These are phyloP conservation scores for Chymomyza amoena DNA, from an alignment of 2,888 invertebrate genomes.

Conservation along the genomic window DNA sequence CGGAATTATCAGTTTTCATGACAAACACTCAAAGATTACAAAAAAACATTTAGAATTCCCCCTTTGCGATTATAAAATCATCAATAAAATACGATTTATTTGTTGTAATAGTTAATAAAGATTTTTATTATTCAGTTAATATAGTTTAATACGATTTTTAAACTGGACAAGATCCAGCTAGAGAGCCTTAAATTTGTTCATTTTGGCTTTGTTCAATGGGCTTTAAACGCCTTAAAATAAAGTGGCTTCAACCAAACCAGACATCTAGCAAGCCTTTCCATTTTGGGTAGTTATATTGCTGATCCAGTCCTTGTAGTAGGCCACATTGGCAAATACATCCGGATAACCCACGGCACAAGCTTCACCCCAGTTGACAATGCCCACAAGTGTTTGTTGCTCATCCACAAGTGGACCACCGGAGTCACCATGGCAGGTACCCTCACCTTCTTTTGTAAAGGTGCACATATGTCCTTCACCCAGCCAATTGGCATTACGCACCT, in stretches of 20 bases:
- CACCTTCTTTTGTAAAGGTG: constrained; percentile 80
- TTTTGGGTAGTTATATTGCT: constrained; percentile 45
- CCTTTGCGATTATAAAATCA: not conserved
- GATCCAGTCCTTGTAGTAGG: constrained; percentile 74
- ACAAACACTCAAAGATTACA: not conserved
- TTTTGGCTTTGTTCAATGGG: constrained; percentile 22
- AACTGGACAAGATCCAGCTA: not conserved
- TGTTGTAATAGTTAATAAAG: not conserved
- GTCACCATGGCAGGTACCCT: constrained; percentile 79
- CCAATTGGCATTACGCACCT: constrained; percentile 78
- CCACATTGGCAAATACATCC: constrained; percentile 75
- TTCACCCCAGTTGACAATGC: constrained; percentile 78
- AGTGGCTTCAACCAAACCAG: constrained; percentile 14
- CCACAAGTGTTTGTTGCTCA: constrained; percentile 61
- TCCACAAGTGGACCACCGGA: constrained; percentile 77
- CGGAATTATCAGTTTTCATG: not conserved
- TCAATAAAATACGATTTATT: not conserved
- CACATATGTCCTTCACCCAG: constrained; percentile 82
- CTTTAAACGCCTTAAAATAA: not conserved
- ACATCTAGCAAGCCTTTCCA: constrained; percentile 42
- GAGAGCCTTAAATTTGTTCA: constrained; percentile 29
- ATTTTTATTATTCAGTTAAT: not conserved
- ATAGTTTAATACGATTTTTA: not conserved
- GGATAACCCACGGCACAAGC: constrained; percentile 76
- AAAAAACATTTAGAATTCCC: not conserved